These are phyloP conservation scores for Limnephilus rhombicus DNA, from an alignment of 2,888 invertebrate genomes.

Conservation along the genomic window DNA sequence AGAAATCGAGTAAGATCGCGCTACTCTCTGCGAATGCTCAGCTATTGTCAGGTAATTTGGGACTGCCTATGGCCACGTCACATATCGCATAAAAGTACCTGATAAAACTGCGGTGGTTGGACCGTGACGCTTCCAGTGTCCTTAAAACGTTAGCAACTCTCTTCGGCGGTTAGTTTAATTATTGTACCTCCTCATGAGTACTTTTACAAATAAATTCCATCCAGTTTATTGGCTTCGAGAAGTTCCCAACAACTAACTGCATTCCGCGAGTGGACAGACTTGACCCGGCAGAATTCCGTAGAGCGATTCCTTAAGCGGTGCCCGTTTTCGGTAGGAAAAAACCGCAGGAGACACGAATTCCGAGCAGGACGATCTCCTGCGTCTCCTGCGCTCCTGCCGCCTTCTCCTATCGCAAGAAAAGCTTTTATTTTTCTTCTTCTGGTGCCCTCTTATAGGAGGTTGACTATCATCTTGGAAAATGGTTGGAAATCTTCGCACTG, in stretches of 20 bases:
- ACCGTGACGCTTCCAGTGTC: not conserved
- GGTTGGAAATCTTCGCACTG: not conserved
- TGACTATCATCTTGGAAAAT: not conserved
- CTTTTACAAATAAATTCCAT: conserved; percentile 43
- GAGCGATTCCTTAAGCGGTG: conserved; percentile 4
- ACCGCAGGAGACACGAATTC: conserved; percentile 45
- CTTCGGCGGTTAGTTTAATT: not conserved
- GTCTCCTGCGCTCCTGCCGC: not conserved
- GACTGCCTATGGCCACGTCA: too few species aligned
- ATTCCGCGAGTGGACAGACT: conserved; percentile 25
- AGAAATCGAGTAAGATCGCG: too few species aligned
- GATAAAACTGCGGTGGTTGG: not conserved
- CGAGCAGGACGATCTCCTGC: not conserved
- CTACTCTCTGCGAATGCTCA: too few species aligned
- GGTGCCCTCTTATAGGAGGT: not conserved
- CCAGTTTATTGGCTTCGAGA: conserved; percentile 44
- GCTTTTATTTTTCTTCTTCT: too few species aligned
- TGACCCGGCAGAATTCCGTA: conserved; percentile 2
- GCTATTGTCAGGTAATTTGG: too few species aligned
- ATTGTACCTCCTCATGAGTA: not conserved
- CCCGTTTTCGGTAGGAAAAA: conserved; percentile 45
- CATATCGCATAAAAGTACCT: not conserved
- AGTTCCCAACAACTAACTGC: conserved; percentile 11
- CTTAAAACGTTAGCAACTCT: not conserved
- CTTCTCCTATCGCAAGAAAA: not conserved